Conservation (phyloP, 2,888 invertebrate species). For the Ferrisia virgata region DNA sequence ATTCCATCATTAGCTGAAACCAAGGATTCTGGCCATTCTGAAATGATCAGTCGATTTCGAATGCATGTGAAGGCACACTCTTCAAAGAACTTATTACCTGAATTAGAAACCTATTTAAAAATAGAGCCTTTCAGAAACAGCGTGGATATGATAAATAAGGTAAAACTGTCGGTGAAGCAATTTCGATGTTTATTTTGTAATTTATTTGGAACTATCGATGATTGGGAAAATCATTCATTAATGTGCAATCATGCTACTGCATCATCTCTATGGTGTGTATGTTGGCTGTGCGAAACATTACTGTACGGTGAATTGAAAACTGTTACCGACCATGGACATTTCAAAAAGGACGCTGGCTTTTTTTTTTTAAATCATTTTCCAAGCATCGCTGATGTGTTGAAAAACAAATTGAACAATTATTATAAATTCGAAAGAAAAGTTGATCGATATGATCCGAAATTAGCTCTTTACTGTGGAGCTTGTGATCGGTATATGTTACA, state of each 20-base stretch:
- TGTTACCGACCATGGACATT: background rate
- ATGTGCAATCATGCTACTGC: background rate
- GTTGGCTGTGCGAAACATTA: background rate
- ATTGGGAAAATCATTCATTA: conserved; percentile 6
- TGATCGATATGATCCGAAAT: background rate
- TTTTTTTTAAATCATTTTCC: background rate
- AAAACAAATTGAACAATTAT: background rate
- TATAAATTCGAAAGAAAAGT: background rate
- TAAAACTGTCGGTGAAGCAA: background rate
- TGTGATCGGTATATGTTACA: background rate
- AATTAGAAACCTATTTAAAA: no score
- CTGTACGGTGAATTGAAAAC: background rate
- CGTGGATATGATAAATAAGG: background rate
- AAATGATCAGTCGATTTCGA: background rate
- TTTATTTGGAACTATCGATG: background rate
- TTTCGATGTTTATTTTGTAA: conserved; percentile 7
- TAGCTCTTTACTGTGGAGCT: background rate
- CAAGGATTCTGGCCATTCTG: background rate
- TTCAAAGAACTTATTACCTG: background rate
- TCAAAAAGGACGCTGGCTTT: background rate
- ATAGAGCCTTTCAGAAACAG: background rate
- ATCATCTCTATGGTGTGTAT: background rate
- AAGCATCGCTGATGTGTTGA: background rate
- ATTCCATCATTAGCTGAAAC: background rate
- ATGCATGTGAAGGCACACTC: background rate